Base-by-base conservation (phyloP, 1,140 invertebrate genomes). In the Drosophila mayri region DNA sequence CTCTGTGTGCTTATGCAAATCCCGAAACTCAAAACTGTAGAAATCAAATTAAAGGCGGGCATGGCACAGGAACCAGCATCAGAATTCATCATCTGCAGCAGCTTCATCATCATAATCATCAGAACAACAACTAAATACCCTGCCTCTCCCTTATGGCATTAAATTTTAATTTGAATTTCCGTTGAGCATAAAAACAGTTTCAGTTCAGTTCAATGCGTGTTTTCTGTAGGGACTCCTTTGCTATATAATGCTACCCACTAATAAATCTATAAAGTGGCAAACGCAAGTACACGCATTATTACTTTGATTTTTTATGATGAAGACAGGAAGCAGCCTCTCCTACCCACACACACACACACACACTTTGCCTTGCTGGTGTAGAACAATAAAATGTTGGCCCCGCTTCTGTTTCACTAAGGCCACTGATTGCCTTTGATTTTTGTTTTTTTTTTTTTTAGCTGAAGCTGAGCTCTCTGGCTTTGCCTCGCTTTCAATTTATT, bases 211-310 rank as follows among this genome's bases (percentile, higher is more conserved):
- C 11, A 11, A 60, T 14, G 8, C 16, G 44, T 14, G 38, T 18
- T 43, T 9, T 12, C 10, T 43, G 10, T 3, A 32, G 43, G 44
- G 32, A 54, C 20, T 30, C 6, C 16, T 14, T 25, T 25, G 25
- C n/a, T 14, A 18, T 18, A 57, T 25, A 43, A n/a, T n/a, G n/a
- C 22, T 46, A 59, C 44, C 32, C 41, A 43, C 50, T 90, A 88
- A 88, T 88, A 88, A 88, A 88, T 88, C 84, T 88, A 88, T 88
- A 88, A 88, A 88, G 84, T 88, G 85, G 85, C 85, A 81, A 88
- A 90, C 85, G 85, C 85, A 88, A 88, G 85, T 90, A 90, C 85
- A 90, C 85, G 85, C 85, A 90, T 88, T 90, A 90, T 88, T 88
- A 88, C 85, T 88, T 88, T 88, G 85, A 88, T 88, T 88, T 88